Base-by-base conservation (phyloP, 2,797 vertebrate genomes). In the Sternarchorhynchus goeldii region DNA sequence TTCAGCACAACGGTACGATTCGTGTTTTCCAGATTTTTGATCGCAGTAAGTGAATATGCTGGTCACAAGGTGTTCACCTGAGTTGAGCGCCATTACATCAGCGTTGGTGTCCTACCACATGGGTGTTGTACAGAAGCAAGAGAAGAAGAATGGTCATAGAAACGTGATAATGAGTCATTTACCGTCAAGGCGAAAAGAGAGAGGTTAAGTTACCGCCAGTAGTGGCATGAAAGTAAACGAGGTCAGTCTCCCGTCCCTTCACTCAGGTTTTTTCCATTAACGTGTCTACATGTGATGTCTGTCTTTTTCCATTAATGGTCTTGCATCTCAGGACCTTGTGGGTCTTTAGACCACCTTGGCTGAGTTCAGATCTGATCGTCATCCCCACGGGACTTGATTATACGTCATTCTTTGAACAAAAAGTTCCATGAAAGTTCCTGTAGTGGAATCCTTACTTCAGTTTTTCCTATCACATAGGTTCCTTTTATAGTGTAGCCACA, bases 1-100 rank as follows among this genome's bases (percentile, higher is more conserved):
- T 96, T 88, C 95, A 95, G 83, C 95, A 96, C 84, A 96, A 94
- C 65, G 92, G 95, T 90, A 81, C 12, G 72, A 3, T 31, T 55
- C 32, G 4, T 31, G 29, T 7, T 14, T 31, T 75, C 57, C 32
- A 66, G 59, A 17, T 6, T 59, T 41, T 39, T 31, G 7, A 5
- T 4, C 62, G 57, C 41, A 6, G 25, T 67, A 60, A 58, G 16
- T 25, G 39, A 7, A 41, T 31, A 25, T 50, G 4, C 20, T 68
- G 56, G 25, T 75, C 10, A 79, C 16, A 29, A 56, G 2, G 2
- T 53, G 53, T 73, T 73, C 55, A 58, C n/a, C 55, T 6, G 59
- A 58, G 31, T 39, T 1, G 10, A 65, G 62, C 20, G 8, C 31
- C 18, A 60, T 39, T 5, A 5, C 59, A 59, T 70, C 58, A 55